Evolutionary conservation across 1,140 invertebrate species (phyloP).

Genomic region (Dendroctonus ponderosae): DNA sequence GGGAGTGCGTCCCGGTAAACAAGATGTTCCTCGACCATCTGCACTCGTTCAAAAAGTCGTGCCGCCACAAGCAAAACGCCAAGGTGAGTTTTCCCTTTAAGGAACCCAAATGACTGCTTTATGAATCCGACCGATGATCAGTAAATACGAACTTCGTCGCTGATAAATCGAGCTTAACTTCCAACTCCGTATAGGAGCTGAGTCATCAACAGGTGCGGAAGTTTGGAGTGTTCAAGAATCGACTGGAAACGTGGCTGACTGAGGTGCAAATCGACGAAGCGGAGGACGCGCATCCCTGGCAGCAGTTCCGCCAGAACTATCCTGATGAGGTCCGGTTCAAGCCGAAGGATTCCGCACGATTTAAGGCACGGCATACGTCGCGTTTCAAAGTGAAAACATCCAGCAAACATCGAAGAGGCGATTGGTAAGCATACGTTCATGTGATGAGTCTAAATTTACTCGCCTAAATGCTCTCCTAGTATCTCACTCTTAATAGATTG

Average conservation of each 20-base stretch:
- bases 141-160: too few species aligned
- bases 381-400: conserved; percentile 43
- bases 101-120: too few species aligned
- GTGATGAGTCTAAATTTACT: too few species aligned
- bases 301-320: conserved; percentile 52
- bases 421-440: too few species aligned
- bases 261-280: conserved; percentile 54
- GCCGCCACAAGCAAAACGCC: conserved; percentile 50
- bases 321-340: conserved; percentile 39
- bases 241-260: conserved; percentile 55
- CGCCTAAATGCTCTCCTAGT: too few species aligned
- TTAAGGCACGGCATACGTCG: conserved; percentile 44
- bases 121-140: too few species aligned
- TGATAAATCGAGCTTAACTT: too few species aligned
- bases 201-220: conserved; percentile 45
- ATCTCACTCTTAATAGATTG: too few species aligned
- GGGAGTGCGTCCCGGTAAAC: conserved; percentile 61
- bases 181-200: conserved; percentile 40
- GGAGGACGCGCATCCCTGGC: conserved; percentile 61
- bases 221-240: conserved; percentile 51
- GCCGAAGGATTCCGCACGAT: conserved; percentile 43
- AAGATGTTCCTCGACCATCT: conserved; percentile 58
- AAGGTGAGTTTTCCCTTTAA: conserved; percentile 48
- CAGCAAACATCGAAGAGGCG: conserved; percentile 22
- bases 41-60: conserved; percentile 54